Evolutionary conservation across 2,888 invertebrate genomes (phyloP).

Genomic region (Brachypalpus laphriformis): DNA sequence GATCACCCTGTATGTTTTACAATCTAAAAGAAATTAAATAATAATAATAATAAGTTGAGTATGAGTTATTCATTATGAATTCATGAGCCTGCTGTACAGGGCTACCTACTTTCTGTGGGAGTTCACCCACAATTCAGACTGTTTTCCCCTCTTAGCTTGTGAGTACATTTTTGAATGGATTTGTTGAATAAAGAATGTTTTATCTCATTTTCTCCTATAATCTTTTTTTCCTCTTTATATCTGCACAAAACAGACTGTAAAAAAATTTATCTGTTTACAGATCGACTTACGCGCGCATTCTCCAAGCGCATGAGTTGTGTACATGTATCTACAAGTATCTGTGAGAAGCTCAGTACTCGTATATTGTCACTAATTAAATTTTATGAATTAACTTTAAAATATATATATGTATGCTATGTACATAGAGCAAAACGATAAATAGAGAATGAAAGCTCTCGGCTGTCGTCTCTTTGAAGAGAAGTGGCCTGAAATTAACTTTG

Average conservation of each 20-base stretch:
- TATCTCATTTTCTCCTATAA: background rate
- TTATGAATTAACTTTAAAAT: slow-evolving; percentile 43
- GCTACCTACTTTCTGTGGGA: too few relatives aligned
- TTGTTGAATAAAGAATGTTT: slow-evolving; percentile 1
- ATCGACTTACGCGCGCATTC: slow-evolving; percentile 40
- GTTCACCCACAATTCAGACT: background rate
- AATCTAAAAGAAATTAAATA: background rate
- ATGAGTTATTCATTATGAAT: background rate
- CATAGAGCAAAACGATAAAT: slow-evolving; percentile 15
- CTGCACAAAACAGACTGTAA: background rate
- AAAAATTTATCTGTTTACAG: slow-evolving; percentile 18
- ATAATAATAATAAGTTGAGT: background rate
- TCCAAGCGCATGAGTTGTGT: slow-evolving; percentile 47
- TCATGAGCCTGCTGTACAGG: background rate
- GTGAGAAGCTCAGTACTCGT: background rate
- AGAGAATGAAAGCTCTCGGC: background rate
- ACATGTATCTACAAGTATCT: slow-evolving; percentile 58
- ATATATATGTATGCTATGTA: background rate
- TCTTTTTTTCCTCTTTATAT: background rate
- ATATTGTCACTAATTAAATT: background rate
- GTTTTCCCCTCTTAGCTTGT: background rate
- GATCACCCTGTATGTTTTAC: background rate
- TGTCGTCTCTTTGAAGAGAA: background rate
- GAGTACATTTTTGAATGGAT: slow-evolving; percentile 28
- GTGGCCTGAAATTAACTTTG: background rate